These are phyloP conservation scores for Lottia scabra DNA, from an alignment of 2,888 invertebrate genomes.

Conservation along the genomic window DNA sequence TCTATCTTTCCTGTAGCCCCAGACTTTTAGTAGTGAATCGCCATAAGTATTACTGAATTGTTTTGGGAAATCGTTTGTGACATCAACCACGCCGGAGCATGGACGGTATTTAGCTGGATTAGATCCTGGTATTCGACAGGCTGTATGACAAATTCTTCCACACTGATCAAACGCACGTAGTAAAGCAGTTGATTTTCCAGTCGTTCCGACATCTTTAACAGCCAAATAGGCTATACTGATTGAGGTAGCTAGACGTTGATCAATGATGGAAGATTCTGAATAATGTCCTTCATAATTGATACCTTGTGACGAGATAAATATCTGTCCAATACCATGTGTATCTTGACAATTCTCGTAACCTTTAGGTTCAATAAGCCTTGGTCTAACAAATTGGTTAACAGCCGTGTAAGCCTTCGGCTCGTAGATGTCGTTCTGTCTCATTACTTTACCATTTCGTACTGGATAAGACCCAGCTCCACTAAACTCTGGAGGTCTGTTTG, in stretches of 20 bases:
- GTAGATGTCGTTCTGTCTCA: slow-evolving; percentile 48
- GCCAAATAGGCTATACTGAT: slow-evolving; percentile 54
- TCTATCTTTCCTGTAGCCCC: slow-evolving; percentile 42
- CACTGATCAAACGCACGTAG: slow-evolving; percentile 55
- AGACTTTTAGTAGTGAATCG: slow-evolving; percentile 49
- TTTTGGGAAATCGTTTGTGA: slow-evolving; percentile 36
- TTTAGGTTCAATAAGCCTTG: slow-evolving; percentile 31
- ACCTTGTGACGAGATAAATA: slow-evolving; percentile 51
- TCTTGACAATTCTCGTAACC: slow-evolving; percentile 26
- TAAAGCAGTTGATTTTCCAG: slow-evolving; percentile 38
- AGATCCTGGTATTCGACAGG: slow-evolving; percentile 45
- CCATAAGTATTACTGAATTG: slow-evolving; percentile 47
- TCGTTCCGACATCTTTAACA: slow-evolving; percentile 45
- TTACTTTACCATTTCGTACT: slow-evolving; percentile 41
- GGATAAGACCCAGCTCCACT: slow-evolving; percentile 45
- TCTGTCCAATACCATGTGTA: slow-evolving; percentile 42
- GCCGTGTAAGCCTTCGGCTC: slow-evolving; percentile 35
- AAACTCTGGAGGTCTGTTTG: slow-evolving; percentile 50
- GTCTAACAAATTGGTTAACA: slow-evolving; percentile 31
- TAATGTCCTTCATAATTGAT: slow-evolving; percentile 57
- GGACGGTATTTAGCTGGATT: slow-evolving; percentile 34
- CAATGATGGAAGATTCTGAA: slow-evolving; percentile 55
- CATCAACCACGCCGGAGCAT: slow-evolving; percentile 50
- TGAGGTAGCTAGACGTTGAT: slow-evolving; percentile 50
- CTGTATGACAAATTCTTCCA: slow-evolving; percentile 54